Conservation (phyloP, 2,113 vertebrate genomes). For the Paratilapia polleni region DNA sequence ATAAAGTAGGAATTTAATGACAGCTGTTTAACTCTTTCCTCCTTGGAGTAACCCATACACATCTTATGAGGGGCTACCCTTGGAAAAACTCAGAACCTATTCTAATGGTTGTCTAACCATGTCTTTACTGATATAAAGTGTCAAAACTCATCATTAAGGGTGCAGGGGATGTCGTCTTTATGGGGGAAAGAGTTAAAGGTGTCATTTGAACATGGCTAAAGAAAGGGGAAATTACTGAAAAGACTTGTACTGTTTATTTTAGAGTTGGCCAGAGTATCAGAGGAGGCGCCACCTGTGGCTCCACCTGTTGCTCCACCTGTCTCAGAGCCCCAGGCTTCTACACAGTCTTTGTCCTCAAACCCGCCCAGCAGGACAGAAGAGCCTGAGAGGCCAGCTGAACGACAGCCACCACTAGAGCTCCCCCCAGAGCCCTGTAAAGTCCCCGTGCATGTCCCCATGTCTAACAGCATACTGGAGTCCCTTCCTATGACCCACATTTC, state of each 20-base stretch:
- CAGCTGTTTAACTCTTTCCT: no score
- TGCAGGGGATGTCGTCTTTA: no score
- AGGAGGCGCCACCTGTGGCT: conserved; percentile 51
- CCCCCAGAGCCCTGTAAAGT: conserved; percentile 69
- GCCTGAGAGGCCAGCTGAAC: conserved; percentile 59
- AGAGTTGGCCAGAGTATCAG: conserved; percentile 62
- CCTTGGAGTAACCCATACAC: no score
- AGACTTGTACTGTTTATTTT: not conserved
- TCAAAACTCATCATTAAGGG: no score
- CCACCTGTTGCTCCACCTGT: conserved; percentile 33
- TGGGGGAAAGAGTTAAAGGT: no score
- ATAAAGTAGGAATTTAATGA: not conserved
- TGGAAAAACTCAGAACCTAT: no score
- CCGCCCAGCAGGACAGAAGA: conserved; percentile 68
- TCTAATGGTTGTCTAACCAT: no score
- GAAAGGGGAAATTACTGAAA: not conserved
- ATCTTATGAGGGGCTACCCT: no score
- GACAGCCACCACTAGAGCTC: conserved; percentile 58
- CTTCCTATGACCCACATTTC: conserved; percentile 64
- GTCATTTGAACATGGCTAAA: not conserved
- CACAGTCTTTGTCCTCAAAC: conserved; percentile 50
- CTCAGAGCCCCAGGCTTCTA: conserved; percentile 42
- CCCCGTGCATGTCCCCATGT: conserved; percentile 60
- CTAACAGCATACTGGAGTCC: conserved; percentile 74
- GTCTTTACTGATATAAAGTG: no score